Conservation (phyloP, 2,888 invertebrate species). For the Polia nebulosa region DNA sequence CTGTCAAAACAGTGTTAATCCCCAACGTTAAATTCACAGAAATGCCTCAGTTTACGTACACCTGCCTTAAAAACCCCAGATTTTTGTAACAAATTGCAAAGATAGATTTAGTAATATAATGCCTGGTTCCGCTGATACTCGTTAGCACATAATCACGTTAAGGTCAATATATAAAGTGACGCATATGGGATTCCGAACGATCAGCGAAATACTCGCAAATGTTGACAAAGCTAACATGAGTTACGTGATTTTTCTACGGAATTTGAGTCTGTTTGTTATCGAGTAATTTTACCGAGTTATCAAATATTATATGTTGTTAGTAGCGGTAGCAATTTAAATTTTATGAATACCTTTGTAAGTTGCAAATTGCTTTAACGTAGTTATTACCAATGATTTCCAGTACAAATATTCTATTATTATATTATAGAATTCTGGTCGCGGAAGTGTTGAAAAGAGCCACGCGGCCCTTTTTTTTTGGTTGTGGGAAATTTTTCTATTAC, state of each 20-base stretch:
- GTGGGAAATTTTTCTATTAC: too few species aligned
- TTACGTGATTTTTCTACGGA: conserved; percentile 48
- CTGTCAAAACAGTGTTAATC: not conserved
- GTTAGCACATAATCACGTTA: conserved; percentile 7
- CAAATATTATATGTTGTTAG: not conserved
- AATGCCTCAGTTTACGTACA: not conserved
- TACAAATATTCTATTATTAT: not conserved
- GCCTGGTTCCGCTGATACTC: not conserved
- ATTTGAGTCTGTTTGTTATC: conserved; percentile 16
- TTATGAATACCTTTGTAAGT: too few species aligned
- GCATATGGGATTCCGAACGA: conserved; percentile 17
- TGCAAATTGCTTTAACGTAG: not conserved
- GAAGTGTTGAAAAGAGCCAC: too few species aligned
- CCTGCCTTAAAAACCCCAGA: conserved; percentile 13
- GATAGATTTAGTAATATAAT: not conserved
- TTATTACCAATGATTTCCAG: not conserved
- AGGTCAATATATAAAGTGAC: conserved; percentile 32
- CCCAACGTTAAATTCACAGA: not conserved
- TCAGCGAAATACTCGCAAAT: conserved; percentile 28
- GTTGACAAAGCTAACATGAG: conserved; percentile 23
- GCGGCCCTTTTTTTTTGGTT: too few species aligned
- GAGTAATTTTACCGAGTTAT: not conserved
- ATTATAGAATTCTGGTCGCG: too few species aligned
- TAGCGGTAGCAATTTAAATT: not conserved
- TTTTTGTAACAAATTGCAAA: not conserved